A percentile compares a stretch with the other conserved stretches of the same genome.
Conservation (phyloP, 53 echinoderm and acorn worm genomes). For the Luidia sarsii region DNA sequence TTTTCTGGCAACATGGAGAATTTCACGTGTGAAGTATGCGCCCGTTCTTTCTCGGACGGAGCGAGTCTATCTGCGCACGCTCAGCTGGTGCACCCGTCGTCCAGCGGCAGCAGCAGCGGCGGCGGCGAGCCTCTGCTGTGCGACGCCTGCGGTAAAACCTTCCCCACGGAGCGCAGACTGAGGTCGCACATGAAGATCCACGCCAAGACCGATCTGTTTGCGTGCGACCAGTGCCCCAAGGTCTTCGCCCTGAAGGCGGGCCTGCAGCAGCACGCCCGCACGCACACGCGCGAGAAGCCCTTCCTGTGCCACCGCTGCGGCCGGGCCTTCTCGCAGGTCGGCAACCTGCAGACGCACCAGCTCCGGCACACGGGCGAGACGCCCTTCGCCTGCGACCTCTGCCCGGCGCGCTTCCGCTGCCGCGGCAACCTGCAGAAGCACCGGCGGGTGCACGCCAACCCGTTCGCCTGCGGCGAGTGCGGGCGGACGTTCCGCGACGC, state of each 20-base stretch:
- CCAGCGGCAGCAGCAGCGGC: no score
- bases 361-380: constrained; percentile 19
- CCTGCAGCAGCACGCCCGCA: constrained; percentile 23
- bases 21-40: no score
- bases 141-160: not conserved
- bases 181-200: not conserved
- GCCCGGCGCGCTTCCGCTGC: constrained; percentile 13
- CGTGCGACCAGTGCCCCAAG: constrained; percentile 7
- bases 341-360: constrained; percentile 26
- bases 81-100: not conserved
- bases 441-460: constrained; percentile 5
- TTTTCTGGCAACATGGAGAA: no score
- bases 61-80: no score
- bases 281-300: constrained; percentile 32
- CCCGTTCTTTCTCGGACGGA: no score
- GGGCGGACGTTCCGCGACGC: constrained; percentile 1
- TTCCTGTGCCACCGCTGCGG: constrained; percentile 30
- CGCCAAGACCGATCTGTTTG: not conserved
- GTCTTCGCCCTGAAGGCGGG: not conserved
- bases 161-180: not conserved
- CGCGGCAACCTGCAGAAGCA: constrained; percentile 19
- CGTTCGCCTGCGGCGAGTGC: constrained; percentile 23
- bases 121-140: no score
- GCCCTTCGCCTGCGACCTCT: constrained; percentile 8
- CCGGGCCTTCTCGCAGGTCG: constrained; percentile 9